phyloP scores from a whole-genome alignment of 92 coral and sea anemone species.

The Palythoa heliodiscus region DNA sequence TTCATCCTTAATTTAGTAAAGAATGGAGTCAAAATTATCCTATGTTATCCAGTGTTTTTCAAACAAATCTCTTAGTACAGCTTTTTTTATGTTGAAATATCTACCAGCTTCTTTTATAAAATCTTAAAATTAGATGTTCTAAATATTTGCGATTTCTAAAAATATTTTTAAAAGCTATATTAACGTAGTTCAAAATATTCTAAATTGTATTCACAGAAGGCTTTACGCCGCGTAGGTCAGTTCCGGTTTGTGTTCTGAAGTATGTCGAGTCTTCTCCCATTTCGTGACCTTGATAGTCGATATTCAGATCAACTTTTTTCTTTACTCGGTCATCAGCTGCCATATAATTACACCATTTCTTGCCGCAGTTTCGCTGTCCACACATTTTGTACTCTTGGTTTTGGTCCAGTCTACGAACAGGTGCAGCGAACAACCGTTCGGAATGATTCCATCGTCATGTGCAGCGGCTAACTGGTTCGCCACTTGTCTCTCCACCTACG shows the following conservation, averaged over 20 bases:
- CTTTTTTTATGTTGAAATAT: too few relatives aligned
- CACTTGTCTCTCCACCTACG: conserved; percentile 93
- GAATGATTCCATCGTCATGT: conserved; percentile 90
- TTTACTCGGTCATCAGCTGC: conserved; percentile 79
- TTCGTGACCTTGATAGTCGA: conserved; percentile 46
- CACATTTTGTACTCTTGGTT: conserved; percentile 22
- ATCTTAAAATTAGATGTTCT: too few relatives aligned
- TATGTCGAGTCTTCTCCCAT: conserved; percentile 39
- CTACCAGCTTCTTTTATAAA: too few relatives aligned
- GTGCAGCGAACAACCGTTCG: conserved; percentile 85
- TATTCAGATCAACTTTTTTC: conserved; percentile 71
- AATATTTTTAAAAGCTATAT: too few relatives aligned
- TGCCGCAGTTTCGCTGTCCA: conserved; percentile 16
- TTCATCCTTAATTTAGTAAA: not conserved
- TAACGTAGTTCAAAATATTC: too few relatives aligned
- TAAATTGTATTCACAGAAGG: too few relatives aligned
- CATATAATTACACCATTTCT: conserved; percentile 67
- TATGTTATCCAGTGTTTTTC: too few relatives aligned
- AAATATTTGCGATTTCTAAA: too few relatives aligned
- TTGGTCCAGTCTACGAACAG: conserved; percentile 72
- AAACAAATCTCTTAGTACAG: too few relatives aligned
- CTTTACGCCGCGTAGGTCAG: not conserved
- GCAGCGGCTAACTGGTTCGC: conserved; percentile 96
- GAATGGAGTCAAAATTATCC: too few relatives aligned
- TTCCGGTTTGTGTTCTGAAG: not conserved